Conservation (phyloP, 2,888 invertebrate genomes). For the Papilio demoleus region DNA sequence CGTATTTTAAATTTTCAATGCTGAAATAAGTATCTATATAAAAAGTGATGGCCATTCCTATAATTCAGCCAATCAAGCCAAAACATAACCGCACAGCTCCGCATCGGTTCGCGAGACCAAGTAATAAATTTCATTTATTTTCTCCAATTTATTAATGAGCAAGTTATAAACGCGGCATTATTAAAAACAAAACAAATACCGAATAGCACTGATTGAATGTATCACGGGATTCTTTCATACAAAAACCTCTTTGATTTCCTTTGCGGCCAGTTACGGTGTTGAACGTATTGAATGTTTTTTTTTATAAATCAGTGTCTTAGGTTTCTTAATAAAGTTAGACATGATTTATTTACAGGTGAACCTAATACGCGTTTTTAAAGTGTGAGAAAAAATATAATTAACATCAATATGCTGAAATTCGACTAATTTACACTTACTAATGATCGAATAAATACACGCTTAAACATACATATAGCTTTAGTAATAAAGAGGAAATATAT, state of each 20-base stretch:
- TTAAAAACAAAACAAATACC: too few relatives aligned
- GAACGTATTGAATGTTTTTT: constrained; percentile 19
- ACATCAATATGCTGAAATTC: constrained; percentile 11
- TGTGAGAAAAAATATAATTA: constrained; percentile 37
- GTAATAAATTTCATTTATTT: too few relatives aligned
- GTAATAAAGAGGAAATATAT: neutral
- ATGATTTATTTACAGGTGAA: constrained; percentile 27
- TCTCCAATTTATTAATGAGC: too few relatives aligned
- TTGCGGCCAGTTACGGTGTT: constrained; percentile 29
- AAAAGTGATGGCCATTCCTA: too few relatives aligned
- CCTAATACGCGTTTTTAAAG: constrained; percentile 28
- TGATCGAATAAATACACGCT: neutral
- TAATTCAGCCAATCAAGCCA: too few relatives aligned
- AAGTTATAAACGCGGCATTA: too few relatives aligned
- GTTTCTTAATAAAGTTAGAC: constrained; percentile 35
- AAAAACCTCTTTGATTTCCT: constrained; percentile 45
- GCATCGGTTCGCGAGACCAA: too few relatives aligned
- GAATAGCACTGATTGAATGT: constrained; percentile 49
- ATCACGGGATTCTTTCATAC: constrained; percentile 47
- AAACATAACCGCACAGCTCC: too few relatives aligned
- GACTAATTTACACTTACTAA: constrained; percentile 12
- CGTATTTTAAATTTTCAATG: too few relatives aligned
- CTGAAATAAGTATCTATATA: too few relatives aligned
- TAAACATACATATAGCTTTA: neutral
- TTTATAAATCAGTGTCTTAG: constrained; percentile 15